Base-by-base conservation (phyloP, 2,113 vertebrate genomes). In the Antigone vipio region DNA sequence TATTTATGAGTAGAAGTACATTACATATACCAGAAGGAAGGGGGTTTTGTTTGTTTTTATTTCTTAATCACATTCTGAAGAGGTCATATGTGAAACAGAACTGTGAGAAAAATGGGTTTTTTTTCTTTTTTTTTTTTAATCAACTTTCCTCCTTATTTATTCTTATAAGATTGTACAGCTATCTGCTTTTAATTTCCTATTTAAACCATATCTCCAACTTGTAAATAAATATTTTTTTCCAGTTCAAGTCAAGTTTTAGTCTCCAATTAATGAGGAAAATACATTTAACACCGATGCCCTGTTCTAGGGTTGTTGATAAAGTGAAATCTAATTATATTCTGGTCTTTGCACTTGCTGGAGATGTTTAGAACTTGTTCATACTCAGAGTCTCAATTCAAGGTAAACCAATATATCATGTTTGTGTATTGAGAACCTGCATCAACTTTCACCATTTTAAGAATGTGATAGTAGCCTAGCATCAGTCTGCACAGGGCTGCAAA, bases 41-140 rank as follows among this genome's bases (percentile, higher is more conserved):
- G 10, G 7, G 1, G 2, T 21, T 93, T 63, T 40, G 15, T 71
- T 74, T 82, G 52, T 75, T 96, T 92, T 88, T 59, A 42, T 91
- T 92, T 88, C 44, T 85, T 96, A 94, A 93, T 83, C 77, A 92
- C 40, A 89, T 83, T 92, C 72, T 81, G 67, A 87, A 95, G 16
- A 91, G n/a, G 66, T 92, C 89, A 85, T 80, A 81, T 55, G 38
- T 52, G 55, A 97, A 94, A 79, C 34, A 86, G 30, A 83, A 21
- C 21, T 73, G 55, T 1, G 13, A 75, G 71, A 64, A 22, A 17
- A 67, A 56, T 47, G 17, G 45, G 47, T 45, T 11, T 60, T 6
- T 82, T 2, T 6, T 23, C 4, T 55, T 94, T 92, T 55, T 47
- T 8, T 55, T 30, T 55, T 94, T 91, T 55, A 47, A 76, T 92